Conservation (phyloP, 2,888 invertebrate genomes). For the Pycnomerus fuliginosus region DNA sequence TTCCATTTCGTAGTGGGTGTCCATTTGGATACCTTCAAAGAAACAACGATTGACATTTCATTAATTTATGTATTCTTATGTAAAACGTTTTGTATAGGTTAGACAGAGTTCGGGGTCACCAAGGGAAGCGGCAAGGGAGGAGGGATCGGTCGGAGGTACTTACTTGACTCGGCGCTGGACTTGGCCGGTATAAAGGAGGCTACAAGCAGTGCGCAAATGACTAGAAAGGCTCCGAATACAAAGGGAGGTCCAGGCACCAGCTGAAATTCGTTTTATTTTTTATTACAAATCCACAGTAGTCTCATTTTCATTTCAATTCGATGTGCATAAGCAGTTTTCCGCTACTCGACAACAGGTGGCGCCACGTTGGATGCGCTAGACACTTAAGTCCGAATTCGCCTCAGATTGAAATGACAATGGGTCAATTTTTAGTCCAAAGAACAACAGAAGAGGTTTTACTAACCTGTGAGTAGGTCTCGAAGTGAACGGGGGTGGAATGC, state of each 20-base stretch:
- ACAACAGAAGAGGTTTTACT: constrained; percentile 2
- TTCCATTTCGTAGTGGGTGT: constrained; percentile 81
- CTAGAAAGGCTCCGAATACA: constrained; percentile 95
- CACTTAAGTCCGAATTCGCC: no score
- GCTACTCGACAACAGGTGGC: no score
- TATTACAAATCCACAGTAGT: no score
- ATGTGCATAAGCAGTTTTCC: no score
- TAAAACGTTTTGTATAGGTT: neutral
- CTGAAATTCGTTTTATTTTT: constrained; percentile 49
- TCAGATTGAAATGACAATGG: neutral
- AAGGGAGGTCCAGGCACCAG: constrained; percentile 97
- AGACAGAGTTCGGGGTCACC: no score
- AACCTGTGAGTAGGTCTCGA: constrained; percentile 58
- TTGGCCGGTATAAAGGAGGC: constrained; percentile 73
- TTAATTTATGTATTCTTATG: constrained; percentile 1
- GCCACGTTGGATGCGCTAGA: no score
- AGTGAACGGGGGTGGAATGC: constrained; percentile 52
- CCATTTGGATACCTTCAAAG: constrained; percentile 65
- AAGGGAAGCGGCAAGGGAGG: no score
- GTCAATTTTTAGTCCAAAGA: neutral
- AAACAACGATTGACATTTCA: constrained; percentile 14
- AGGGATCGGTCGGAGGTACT: no score
- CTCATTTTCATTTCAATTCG: no score
- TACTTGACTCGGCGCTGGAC: constrained; percentile 61
- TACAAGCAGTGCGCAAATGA: constrained; percentile 92